phyloP scores from a whole-genome alignment of 2,888 invertebrate genomes.

The Toxonevra muliebris region DNA sequence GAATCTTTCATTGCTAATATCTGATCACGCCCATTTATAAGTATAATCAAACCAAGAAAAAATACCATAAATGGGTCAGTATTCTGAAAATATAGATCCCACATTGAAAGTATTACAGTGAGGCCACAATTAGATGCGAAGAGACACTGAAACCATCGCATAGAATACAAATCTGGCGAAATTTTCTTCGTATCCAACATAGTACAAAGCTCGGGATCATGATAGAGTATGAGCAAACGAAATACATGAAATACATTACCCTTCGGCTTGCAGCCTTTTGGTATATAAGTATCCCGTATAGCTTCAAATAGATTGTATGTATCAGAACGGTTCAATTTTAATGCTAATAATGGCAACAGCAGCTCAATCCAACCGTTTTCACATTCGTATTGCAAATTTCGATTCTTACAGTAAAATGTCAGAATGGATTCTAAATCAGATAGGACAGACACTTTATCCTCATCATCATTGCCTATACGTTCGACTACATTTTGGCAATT shows the following conservation, averaged over 20 bases:
- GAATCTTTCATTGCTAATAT: constrained; percentile 81
- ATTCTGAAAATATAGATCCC: constrained; percentile 97
- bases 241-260: constrained; percentile 79
- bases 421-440: constrained; percentile 97
- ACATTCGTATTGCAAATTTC: constrained; percentile 77
- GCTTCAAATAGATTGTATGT: constrained; percentile 95
- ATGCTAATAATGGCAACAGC: constrained; percentile 84
- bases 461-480: constrained; percentile 91
- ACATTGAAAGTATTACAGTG: constrained; percentile 89
- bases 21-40: constrained; percentile 92
- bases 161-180: constrained; percentile 88
- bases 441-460: constrained; percentile 89
- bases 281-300: constrained; percentile 89
- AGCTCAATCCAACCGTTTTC: constrained; percentile 95
- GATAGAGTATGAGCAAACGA: constrained; percentile 86
- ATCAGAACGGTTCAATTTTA: constrained; percentile 84
- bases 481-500: constrained; percentile 91
- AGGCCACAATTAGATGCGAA: constrained; percentile 87
- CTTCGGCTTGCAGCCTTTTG: constrained; percentile 76
- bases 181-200: constrained; percentile 96
- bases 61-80: constrained; percentile 93
- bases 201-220: constrained; percentile 96
- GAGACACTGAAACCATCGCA: constrained; percentile 88
- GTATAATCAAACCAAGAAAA: constrained; percentile 92
- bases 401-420: constrained; percentile 94